Evolutionary conservation across 2,888 invertebrate genomes (phyloP).

Genomic region (Tipula helvola): DNA sequence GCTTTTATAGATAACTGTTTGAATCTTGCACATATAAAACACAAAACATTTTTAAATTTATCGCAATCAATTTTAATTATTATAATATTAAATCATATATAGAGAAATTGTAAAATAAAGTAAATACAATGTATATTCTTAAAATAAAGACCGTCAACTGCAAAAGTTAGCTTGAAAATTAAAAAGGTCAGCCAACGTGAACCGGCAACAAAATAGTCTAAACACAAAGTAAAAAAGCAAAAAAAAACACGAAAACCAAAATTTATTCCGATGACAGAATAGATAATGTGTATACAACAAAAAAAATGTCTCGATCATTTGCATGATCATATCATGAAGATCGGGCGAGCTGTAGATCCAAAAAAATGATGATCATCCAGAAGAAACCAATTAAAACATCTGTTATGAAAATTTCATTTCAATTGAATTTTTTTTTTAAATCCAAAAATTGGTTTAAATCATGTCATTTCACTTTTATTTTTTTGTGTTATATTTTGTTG

Average conservation of each 20-base stretch:
- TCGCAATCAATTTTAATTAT: too few species aligned
- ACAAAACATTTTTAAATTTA: too few species aligned
- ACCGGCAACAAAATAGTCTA: not conserved
- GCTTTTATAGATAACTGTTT: not conserved
- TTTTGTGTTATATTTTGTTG: not conserved
- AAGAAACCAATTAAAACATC: not conserved
- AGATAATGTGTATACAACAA: not conserved
- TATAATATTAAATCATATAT: not conserved
- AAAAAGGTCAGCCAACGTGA: conserved; percentile 6
- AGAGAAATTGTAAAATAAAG: not conserved
- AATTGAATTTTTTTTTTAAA: not conserved
- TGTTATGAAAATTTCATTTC: not conserved
- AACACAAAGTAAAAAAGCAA: not conserved
- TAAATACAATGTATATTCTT: not conserved
- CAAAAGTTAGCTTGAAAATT: not conserved
- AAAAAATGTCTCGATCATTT: not conserved
- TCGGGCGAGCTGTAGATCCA: not conserved
- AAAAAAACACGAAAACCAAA: not conserved
- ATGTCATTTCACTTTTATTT: not conserved
- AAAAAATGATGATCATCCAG: not conserved
- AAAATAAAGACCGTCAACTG: not conserved
- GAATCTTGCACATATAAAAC: too few species aligned
- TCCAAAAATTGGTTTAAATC: not conserved
- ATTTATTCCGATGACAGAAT: not conserved
- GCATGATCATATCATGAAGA: not conserved